Percentiles rank a stretch among this genome's conserved stretches.
phyloP scores from a whole-genome alignment of 2,113 vertebrate species.

The Hydrochoerus hydrochaeris region DNA sequence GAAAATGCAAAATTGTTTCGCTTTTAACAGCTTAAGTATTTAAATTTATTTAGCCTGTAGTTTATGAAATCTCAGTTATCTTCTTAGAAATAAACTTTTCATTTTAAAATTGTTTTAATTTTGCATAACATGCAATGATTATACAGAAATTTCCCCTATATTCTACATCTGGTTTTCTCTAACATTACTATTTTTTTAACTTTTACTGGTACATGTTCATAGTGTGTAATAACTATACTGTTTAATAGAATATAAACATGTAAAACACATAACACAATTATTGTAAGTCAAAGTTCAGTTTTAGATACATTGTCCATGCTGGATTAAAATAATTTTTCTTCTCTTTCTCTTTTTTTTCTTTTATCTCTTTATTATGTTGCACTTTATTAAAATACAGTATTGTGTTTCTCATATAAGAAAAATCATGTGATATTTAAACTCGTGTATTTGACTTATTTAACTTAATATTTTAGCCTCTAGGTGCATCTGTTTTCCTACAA shows the following conservation, averaged over 20 bases:
- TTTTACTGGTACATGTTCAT: background rate
- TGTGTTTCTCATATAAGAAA: background rate
- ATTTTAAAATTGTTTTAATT: slow-evolving; percentile 20
- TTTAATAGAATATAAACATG: background rate
- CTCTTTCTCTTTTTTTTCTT: background rate
- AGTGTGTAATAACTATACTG: background rate
- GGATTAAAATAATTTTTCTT: background rate
- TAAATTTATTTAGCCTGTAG: slow-evolving; percentile 10
- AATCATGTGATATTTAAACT: background rate
- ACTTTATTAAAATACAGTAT: background rate
- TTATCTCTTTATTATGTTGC: background rate
- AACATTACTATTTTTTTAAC: background rate
- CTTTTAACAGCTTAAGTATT: background rate
- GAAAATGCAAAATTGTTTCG: slow-evolving; percentile 25
- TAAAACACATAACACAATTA: background rate
- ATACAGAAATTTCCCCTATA: background rate
- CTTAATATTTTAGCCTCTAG: background rate
- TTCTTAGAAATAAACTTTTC: background rate
- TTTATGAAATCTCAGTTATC: background rate
- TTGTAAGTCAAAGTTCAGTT: background rate
- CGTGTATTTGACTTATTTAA: background rate
- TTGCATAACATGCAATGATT: background rate
- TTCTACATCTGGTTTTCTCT: background rate
- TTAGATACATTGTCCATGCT: background rate
- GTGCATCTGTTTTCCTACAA: background rate